A percentile compares a stretch with the other conserved stretches of the same genome.
phyloP scores from a whole-genome alignment of 2,113 vertebrate species.

The Larimichthys polyactis region DNA sequence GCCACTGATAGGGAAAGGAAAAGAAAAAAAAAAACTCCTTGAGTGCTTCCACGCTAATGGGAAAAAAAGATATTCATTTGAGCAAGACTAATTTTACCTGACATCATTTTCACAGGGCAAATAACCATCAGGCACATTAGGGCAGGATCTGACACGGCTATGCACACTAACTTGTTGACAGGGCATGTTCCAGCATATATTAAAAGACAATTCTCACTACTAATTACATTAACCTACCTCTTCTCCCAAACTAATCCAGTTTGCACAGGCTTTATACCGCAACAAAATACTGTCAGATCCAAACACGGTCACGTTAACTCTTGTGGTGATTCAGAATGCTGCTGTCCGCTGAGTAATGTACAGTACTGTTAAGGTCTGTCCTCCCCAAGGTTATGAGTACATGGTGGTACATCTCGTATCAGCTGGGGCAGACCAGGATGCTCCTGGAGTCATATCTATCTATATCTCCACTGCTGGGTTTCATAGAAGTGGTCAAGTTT shows the following conservation, averaged over 20 bases:
- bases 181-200: slow-evolving; percentile 43
- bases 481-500: neutral
- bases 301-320: slow-evolving; percentile 16
- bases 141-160: slow-evolving; percentile 36
- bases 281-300: slow-evolving; percentile 7
- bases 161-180: slow-evolving; percentile 54
- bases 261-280: slow-evolving; percentile 5
- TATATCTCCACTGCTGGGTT: neutral
- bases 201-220: slow-evolving; percentile 38
- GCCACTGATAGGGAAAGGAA: neutral
- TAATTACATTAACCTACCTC: slow-evolving; percentile 42
- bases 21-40: neutral
- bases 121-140: slow-evolving; percentile 41
- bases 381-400: slow-evolving; percentile 6
- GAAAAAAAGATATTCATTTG: slow-evolving; percentile 39
- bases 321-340: neutral
- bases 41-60: slow-evolving; percentile 30
- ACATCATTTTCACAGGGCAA: slow-evolving; percentile 61
- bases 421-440: neutral
- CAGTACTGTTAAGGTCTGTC: neutral
- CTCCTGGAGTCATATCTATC: neutral
- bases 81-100: slow-evolving; percentile 60
- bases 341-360: slow-evolving; percentile 3
- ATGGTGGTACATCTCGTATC: neutral
- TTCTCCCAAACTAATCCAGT: slow-evolving; percentile 27